phyloP scores from a whole-genome alignment of 2,888 invertebrate species.

The Cosmia trapezina region DNA sequence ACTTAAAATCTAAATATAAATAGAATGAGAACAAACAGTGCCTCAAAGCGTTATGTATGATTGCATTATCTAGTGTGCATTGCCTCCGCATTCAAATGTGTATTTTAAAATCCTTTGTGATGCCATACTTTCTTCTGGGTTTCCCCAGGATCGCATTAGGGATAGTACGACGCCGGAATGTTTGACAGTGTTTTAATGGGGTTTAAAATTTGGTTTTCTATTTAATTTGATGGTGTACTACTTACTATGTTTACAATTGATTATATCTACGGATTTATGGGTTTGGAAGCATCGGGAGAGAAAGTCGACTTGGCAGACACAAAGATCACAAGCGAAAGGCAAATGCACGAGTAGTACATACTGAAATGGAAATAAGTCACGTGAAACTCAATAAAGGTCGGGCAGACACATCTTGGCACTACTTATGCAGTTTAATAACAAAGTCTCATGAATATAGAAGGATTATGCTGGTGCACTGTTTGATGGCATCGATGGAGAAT shows the following conservation, averaged over 20 bases:
- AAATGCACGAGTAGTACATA: constrained; percentile 65
- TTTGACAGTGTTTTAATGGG: neutral
- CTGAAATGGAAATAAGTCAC: constrained; percentile 72
- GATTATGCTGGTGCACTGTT: constrained; percentile 38
- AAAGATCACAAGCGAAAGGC: constrained; percentile 75
- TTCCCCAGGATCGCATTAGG: constrained; percentile 7
- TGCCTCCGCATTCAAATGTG: constrained; percentile 27
- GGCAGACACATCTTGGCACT: constrained; percentile 71
- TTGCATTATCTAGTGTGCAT: constrained; percentile 41
- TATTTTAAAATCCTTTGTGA: constrained; percentile 41
- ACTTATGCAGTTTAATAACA: constrained; percentile 65
- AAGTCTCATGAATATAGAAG: constrained; percentile 55
- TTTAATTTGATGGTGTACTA: neutral
- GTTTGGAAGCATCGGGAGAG: constrained; percentile 72
- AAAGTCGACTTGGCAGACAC: constrained; percentile 81
- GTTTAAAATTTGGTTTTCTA: constrained; percentile 3
- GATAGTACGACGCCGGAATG: neutral
- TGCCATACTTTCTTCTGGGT: constrained; percentile 41
- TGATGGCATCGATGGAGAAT: constrained; percentile 41
- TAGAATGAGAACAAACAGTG: constrained; percentile 56
- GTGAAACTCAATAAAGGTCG: constrained; percentile 72
- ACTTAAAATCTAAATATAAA: constrained; percentile 60
- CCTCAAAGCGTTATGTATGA: constrained; percentile 46
- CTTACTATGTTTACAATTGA: constrained; percentile 5
- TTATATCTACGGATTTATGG: constrained; percentile 68